Evolutionary conservation across 2,113 vertebrate species (phyloP).

Genomic region (Notiomystis cincta): DNA sequence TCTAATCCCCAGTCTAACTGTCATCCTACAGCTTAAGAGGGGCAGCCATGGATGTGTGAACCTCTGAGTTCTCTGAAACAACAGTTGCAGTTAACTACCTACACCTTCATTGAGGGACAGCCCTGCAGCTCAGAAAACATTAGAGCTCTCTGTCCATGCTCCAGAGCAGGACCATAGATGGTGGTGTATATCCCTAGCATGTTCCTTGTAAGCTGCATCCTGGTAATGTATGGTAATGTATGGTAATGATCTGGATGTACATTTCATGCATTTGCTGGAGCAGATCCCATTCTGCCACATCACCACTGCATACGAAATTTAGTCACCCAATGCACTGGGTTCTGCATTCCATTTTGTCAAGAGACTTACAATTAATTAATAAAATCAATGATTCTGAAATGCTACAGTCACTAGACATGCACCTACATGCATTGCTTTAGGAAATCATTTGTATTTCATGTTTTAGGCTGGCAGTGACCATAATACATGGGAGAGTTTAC

Average conservation of each 20-base stretch:
- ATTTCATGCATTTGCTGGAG: neutral
- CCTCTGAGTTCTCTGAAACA: neutral
- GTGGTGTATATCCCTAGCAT: neutral
- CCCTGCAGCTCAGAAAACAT: fast-evolving
- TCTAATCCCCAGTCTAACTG: neutral
- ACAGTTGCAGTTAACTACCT: neutral
- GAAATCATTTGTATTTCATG: neutral
- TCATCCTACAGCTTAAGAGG: neutral
- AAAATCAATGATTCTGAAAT: neutral
- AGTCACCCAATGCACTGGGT: neutral
- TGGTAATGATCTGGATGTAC: neutral
- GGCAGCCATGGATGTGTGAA: neutral
- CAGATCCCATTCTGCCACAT: neutral
- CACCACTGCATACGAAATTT: neutral
- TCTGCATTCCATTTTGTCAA: neutral
- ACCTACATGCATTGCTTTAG: neutral
- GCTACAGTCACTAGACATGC: neutral
- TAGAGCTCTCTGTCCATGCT: neutral
- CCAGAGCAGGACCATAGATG: neutral
- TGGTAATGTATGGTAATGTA: neutral
- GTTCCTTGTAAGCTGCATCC: neutral
- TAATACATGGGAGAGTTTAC: neutral
- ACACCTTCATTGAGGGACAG: neutral
- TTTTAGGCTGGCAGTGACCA: neutral
- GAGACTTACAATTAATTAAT: neutral